Evolutionary conservation across 2,888 invertebrate genomes (phyloP).

Genomic region (Perdita meconis): DNA sequence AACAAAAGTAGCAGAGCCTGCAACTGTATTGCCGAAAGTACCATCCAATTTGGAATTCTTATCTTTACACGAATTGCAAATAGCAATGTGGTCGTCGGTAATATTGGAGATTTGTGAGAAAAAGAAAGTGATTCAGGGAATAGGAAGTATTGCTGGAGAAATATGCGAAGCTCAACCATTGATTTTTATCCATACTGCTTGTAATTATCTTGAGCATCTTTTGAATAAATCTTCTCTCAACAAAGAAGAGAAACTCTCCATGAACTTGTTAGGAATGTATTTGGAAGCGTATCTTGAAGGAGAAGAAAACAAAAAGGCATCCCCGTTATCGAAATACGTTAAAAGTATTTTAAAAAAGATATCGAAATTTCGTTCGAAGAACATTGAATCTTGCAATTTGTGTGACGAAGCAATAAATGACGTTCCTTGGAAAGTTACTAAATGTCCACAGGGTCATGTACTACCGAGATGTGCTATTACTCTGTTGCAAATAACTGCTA

Average conservation of each 20-base stretch:
- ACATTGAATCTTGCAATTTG: slow-evolving; percentile 75
- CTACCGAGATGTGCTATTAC: slow-evolving; percentile 80
- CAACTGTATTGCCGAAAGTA: slow-evolving; percentile 51
- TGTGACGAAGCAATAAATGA: slow-evolving; percentile 75
- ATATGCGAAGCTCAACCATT: slow-evolving; percentile 76
- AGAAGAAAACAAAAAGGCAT: slow-evolving; percentile 69
- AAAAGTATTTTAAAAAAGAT: slow-evolving; percentile 66
- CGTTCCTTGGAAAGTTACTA: slow-evolving; percentile 73
- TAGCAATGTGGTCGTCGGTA: slow-evolving; percentile 77
- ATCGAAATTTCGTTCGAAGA: slow-evolving; percentile 44
- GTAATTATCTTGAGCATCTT: slow-evolving; percentile 69
- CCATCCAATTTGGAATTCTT: slow-evolving; percentile 69
- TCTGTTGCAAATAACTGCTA: slow-evolving; percentile 76
- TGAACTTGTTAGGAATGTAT: slow-evolving; percentile 75
- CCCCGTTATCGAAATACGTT: slow-evolving; percentile 51
- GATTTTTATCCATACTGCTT: slow-evolving; percentile 75
- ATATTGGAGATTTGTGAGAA: slow-evolving; percentile 76
- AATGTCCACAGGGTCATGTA: slow-evolving; percentile 78
- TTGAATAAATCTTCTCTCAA: slow-evolving; percentile 54
- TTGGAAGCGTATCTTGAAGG: slow-evolving; percentile 77
- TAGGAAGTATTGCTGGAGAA: slow-evolving; percentile 68
- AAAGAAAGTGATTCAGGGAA: slow-evolving; percentile 66
- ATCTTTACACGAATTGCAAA: slow-evolving; percentile 70
- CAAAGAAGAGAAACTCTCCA: slow-evolving; percentile 68
- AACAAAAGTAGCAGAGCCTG: slow-evolving; percentile 65